Base-by-base conservation (phyloP, 2,113 vertebrate species). In the Nothocercus nigrocapillus region DNA sequence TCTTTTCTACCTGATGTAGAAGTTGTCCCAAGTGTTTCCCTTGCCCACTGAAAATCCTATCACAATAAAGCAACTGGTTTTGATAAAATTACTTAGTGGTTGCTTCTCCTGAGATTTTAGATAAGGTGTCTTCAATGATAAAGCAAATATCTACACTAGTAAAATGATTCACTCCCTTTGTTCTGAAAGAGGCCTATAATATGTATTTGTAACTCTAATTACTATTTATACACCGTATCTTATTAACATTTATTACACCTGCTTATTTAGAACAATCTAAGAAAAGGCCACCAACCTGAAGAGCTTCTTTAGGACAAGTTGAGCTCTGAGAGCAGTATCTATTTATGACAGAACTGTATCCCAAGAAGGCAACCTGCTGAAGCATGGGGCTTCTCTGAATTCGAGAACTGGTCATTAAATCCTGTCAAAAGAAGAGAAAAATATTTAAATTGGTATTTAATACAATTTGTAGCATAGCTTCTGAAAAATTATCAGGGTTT, bases 321-420 rank as follows among this genome's bases (percentile, higher is more conserved):
- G 96, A 91, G n/a, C 83, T 34, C 87, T 94, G 90, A 79, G 94
- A 83, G 82, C 98, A 99, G 81, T 96, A 96, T 94, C 96, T 99
- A 69, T 98, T 97, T 34, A 98, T 97, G 83, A 99, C 69, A 78
- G 98, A 98, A 44, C 98, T 98, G 54, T 99, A 99, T n/a, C 92
- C 93, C 72, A 99, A 95, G n/a, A 94, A 94, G 42, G 97, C 95
- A n/a, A 94, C 91, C 11, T 97, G 97, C 95, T 97, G 98, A 83
- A 99, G 66, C 7, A 76, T 1, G 3, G 42, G 42, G 21, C 74
- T 80, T 40, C 97, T 97, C 96, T 98, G 98, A 81, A 97, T 85
- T 80, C 97, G 97, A 51, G 98, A 95, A 70, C 98, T 97, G 36
- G 56, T 79, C 36, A 99, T 54, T 62, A 99, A 97, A 73, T 96